Base-by-base conservation (phyloP, 2,113 vertebrate species). In the Nibea coibor region DNA sequence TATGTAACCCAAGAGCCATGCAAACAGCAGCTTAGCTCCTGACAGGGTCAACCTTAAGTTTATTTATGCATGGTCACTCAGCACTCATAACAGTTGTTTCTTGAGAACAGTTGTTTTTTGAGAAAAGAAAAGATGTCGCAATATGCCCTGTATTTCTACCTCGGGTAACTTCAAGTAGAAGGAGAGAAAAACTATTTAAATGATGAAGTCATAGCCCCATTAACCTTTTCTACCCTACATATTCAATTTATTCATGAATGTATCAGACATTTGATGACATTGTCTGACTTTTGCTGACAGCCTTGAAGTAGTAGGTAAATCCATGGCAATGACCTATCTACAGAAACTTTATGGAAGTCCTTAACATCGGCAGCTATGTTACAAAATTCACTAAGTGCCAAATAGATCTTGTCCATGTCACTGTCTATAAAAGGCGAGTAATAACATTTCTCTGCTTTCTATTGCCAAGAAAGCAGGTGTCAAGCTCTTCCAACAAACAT, bases 51-150 rank as follows among this genome's bases (percentile, higher is more conserved):
- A 45, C 43, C 48, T 43, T 28, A 72, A 75, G 22, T 47, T 72
- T 42, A 75, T 75, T 74, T 64, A 78, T 83, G 70, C n/a, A 75
- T 2, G 14, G 69, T 74, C 82, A 85, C 66, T 74, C 31, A 74
- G 61, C 0, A 14, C 11, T 70, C 72, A 70, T 50, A 43, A 66
- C 50, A 76, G 31, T 68, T 80, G 54, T 65, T 80, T 67, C 72
- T 80, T 78, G 24, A 59, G 71, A 66, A 79, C 50, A 76, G 31
- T 72, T 80, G 54, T 64, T 79, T 67, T 67, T 80, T 78, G 20
- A 59, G 71, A 66, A 79, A 53, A 56, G 5, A 54, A 50, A n/a
- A 20, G 48, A 31, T 78, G 50, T 64, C 0, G 14, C 58, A 64
- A 45, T 45, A 53, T 19, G 47, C 6, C 20, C 14, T 28, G 3